phyloP scores from a whole-genome alignment of 2,888 invertebrate species.

The Caenorhabditis virilis region DNA sequence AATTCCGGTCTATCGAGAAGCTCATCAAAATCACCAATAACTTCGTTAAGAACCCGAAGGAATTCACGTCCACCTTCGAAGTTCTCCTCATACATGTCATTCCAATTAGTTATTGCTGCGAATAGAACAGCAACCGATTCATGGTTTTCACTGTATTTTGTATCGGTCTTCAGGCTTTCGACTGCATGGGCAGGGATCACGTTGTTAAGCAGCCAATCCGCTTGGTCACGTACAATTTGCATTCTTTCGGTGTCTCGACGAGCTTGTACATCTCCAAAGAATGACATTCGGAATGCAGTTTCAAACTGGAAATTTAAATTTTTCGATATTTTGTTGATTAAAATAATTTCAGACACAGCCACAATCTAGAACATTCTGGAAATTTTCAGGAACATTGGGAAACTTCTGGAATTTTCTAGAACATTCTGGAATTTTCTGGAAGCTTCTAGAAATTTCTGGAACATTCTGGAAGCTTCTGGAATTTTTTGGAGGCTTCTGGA shows the following conservation, averaged over 20 bases:
- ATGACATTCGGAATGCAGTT: conserved; percentile 88
- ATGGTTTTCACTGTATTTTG: conserved; percentile 74
- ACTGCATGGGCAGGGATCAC: conserved; percentile 94
- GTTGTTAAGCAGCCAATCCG: conserved; percentile 92
- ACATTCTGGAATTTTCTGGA: too few species aligned
- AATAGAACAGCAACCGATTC: conserved; percentile 78
- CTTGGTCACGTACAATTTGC: conserved; percentile 85
- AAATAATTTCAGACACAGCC: too few species aligned
- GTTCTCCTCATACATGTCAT: conserved; percentile 95
- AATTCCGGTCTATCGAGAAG: conserved; percentile 77
- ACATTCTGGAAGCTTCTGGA: too few species aligned
- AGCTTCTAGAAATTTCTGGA: too few species aligned
- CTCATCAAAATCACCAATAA: conserved; percentile 92
- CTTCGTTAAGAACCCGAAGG: conserved; percentile 88
- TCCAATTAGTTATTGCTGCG: conserved; percentile 93
- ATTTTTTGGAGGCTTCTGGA: too few species aligned
- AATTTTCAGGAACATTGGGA: too few species aligned
- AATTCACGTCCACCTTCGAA: conserved; percentile 91
- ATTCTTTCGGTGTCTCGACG: conserved; percentile 86
- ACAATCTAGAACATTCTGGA: too few species aligned
- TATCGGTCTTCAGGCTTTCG: conserved; percentile 87
- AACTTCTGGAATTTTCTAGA: too few species aligned
- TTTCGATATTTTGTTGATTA: too few species aligned
- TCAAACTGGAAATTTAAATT: conserved; percentile 76
- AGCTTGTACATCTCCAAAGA: conserved; percentile 88